Conservation (phyloP, 1,140 invertebrate species). For the Muscidifurax raptorellus region DNA sequence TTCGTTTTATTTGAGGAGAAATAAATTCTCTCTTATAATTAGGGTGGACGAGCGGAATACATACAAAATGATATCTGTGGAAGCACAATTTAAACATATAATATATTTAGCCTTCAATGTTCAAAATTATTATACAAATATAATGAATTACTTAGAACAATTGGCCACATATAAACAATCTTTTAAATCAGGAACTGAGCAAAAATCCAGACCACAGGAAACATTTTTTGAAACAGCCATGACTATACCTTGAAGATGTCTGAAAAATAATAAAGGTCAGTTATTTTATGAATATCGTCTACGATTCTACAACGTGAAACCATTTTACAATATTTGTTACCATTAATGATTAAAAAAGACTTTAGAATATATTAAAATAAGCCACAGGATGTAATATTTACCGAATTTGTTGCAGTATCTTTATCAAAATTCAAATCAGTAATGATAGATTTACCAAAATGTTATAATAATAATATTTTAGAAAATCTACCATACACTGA, state of each 20-base stretch:
- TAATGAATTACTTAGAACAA: constrained; percentile 58
- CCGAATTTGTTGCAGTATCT: neutral
- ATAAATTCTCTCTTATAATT: constrained; percentile 79
- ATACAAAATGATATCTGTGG: constrained; percentile 81
- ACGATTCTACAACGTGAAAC: neutral
- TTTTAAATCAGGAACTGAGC: constrained; percentile 70
- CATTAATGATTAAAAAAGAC: neutral
- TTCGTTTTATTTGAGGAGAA: constrained; percentile 73
- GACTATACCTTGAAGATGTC: neutral
- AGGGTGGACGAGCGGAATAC: constrained; percentile 80
- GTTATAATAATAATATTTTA: too few species aligned
- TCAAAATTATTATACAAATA: constrained; percentile 6
- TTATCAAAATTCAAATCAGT: neutral
- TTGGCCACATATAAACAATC: constrained; percentile 63
- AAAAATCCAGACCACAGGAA: constrained; percentile 75
- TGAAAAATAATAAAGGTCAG: neutral
- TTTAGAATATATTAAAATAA: neutral
- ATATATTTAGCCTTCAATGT: neutral
- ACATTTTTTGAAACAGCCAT: constrained; percentile 52
- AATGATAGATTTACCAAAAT: too few species aligned
- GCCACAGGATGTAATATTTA: neutral
- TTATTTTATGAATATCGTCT: neutral
- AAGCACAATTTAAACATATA: constrained; percentile 37
- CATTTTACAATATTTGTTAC: neutral
- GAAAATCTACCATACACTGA: too few species aligned